Conservation (phyloP, 2,888 invertebrate species). For the Plemyria rubiginata region DNA sequence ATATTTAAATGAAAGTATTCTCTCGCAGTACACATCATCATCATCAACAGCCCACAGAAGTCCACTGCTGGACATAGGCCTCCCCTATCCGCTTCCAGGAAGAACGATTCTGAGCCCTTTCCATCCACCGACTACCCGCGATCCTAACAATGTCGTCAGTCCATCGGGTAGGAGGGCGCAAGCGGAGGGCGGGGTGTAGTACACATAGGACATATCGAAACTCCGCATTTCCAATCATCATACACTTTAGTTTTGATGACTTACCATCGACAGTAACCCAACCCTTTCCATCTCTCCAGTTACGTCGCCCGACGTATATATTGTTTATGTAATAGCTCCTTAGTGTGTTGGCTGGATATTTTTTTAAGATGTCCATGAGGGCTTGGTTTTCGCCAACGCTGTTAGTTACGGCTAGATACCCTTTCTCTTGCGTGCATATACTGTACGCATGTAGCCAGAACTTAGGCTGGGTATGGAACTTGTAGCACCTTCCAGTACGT, state of each 20-base stretch:
- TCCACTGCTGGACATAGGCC: no score
- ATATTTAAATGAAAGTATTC: no score
- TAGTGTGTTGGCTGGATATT: not conserved
- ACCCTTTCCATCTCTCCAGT: not conserved
- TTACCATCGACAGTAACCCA: slow-evolving; percentile 5
- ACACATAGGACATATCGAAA: no score
- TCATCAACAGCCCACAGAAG: no score
- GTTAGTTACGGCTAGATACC: slow-evolving; percentile 12
- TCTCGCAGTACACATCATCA: no score
- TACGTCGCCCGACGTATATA: slow-evolving; percentile 2
- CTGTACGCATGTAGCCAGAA: slow-evolving; percentile 12
- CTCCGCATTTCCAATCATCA: no score
- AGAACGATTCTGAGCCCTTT: no score
- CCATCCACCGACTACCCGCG: no score
- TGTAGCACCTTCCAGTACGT: slow-evolving; percentile 19
- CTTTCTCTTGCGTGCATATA: slow-evolving; percentile 3
- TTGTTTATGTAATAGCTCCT: not conserved
- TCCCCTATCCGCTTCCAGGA: no score
- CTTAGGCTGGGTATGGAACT: slow-evolving; percentile 3
- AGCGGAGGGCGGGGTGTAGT: no score
- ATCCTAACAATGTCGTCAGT: no score
- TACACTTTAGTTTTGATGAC: not conserved
- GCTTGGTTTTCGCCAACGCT: not conserved
- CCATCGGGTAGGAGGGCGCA: no score
- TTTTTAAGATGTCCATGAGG: not conserved